Evolutionary conservation across 2,888 invertebrate genomes (phyloP).

Genomic region (Aplocera efformata): DNA sequence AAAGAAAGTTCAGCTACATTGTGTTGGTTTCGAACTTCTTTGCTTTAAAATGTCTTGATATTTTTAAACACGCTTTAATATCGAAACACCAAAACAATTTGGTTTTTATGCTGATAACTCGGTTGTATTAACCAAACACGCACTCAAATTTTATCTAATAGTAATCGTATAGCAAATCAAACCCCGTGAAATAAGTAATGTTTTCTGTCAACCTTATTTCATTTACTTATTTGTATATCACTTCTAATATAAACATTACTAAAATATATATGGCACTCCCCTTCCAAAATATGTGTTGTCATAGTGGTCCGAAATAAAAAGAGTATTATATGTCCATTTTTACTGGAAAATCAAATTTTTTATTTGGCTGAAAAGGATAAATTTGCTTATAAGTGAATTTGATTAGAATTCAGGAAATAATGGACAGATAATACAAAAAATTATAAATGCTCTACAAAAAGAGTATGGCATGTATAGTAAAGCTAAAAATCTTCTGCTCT

Average conservation of each 20-base stretch:
- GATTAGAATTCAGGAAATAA: neutral
- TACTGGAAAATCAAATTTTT: constrained; percentile 2
- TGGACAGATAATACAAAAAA: constrained; percentile 15
- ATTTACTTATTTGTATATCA: constrained; percentile 36
- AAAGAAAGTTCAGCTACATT: no score
- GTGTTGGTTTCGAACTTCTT: no score
- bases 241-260: constrained; percentile 34
- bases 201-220: constrained; percentile 30
- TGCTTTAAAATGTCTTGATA: no score
- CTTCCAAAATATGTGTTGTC: constrained; percentile 54
- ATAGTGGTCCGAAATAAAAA: constrained; percentile 30
- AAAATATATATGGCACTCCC: constrained; percentile 47
- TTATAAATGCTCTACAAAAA: constrained; percentile 17
- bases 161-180: constrained; percentile 1
- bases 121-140: no score
- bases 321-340: constrained; percentile 15
- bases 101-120: no score
- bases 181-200: neutral
- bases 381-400: no score
- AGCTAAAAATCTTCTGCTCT: constrained; percentile 6
- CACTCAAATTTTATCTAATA: neutral
- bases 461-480: constrained; percentile 26
- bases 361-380: no score
- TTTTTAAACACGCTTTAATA: no score
- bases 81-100: no score